Base-by-base conservation (phyloP, 2,113 vertebrate genomes). In the Corythornis vintsioides region DNA sequence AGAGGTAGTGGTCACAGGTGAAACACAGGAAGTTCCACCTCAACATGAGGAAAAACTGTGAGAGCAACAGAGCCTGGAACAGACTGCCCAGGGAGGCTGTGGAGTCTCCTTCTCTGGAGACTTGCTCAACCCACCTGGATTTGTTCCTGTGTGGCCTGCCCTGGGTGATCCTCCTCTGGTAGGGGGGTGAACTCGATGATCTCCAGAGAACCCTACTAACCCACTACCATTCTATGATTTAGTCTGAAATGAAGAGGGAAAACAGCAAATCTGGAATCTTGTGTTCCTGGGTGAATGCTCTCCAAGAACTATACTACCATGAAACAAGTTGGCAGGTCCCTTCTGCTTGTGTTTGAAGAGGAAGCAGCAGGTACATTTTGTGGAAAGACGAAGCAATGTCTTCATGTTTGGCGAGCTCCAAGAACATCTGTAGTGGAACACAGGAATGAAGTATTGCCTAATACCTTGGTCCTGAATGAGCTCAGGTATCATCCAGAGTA, bases 261-360 rank as follows among this genome's bases (percentile, higher is more conserved):
- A 1, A 12, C 42, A 63, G 25, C 28, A 56, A 66, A 74, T 31
- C 22, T 75, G 84, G 15, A 43, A 84, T 50, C 53, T 66, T 0
- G 0, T 69, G 48, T 64, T 81, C 53, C 42, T 0, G 0, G 38
- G 63, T 53, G 45, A 69, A 9, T 9, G 64, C 33, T 79, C 26
- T 72, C 63, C 17, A 18, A 29, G 67, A 63, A 22, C 38, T 33
- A 21, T 26, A 4, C 47, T 21, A 6, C 10, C 18, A 17, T 19
- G 42, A 55, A 79, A 28, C 25, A 61, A 13, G 8, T 2, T 38
- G 81, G 73, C 83, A 80, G 56, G 19, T 93, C 42, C 42, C 29
- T 55, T 19, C 73, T 7, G 0, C 35, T 48, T 33, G 22, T 48
- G 47, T 11, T 17, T 52, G 40, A 63, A 52, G 47, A 74, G 33